A percentile compares a stretch with the other conserved stretches of the same genome.
These are phyloP conservation scores for Endomychus coccineus DNA, from an alignment of 2,888 invertebrate genomes.

Conservation along the genomic window DNA sequence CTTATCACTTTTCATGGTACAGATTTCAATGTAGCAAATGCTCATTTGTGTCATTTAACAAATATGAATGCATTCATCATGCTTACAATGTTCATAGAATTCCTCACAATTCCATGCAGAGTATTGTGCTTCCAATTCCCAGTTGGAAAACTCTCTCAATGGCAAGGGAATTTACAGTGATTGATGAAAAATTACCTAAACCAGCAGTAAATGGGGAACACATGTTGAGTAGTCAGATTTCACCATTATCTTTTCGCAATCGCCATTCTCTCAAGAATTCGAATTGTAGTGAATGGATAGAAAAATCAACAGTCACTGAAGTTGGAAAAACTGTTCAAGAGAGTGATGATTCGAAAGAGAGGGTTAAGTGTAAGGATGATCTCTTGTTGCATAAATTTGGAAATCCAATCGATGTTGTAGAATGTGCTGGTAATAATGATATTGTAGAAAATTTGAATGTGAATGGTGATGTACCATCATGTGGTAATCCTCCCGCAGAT, in stretches of 20 bases:
- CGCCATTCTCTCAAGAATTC: too few relatives aligned
- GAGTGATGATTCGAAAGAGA: too few relatives aligned
- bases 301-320: too few relatives aligned
- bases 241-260: too few relatives aligned
- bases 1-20: constrained; percentile 62
- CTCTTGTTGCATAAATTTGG: background rate
- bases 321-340: too few relatives aligned
- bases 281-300: too few relatives aligned
- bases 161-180: constrained; percentile 29
- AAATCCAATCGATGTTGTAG: background rate
- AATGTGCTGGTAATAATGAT: background rate
- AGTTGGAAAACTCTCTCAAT: constrained; percentile 33
- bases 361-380: background rate
- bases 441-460: background rate
- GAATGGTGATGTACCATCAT: background rate
- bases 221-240: background rate
- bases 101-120: constrained; percentile 43
- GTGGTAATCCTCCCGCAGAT: background rate
- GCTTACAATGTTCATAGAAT: constrained; percentile 56
- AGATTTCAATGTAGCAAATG: constrained; percentile 71
- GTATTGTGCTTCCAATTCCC: constrained; percentile 36
- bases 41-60: constrained; percentile 59
- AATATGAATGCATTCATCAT: constrained; percentile 59
- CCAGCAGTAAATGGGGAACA: background rate
- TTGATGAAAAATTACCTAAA: constrained; percentile 9